Base-by-base conservation (phyloP, 2,888 invertebrate species). In the Microctonus brassicae region DNA sequence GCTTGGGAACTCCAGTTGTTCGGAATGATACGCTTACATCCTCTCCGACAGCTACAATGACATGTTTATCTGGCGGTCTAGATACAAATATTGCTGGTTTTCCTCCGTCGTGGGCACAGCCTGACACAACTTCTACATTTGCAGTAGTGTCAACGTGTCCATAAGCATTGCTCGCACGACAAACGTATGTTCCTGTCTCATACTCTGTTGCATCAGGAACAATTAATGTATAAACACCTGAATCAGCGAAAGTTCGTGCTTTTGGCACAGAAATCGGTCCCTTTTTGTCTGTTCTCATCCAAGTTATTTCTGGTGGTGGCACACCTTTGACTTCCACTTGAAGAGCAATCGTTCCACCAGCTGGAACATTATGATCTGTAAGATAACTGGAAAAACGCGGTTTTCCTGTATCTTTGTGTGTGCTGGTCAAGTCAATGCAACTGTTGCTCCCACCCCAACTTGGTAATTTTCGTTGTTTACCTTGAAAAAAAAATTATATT, bases 11-110 rank as follows among this genome's bases (percentile, higher is more conserved):
- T 72, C 96, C 96, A 73, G 92, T 91, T 61, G 94, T 91, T 84
- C 95, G 91, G 84, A 95, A 96, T 1, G 95, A 94, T 64, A 96
- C 91, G 53, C 93, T 93, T 76, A 96, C 91, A 81, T 96, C 95
- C 88, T 95, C 95, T 0, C 94, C 95, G 7, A 92, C 90, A 24
- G 92, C 92, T 47, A 95, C 93, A 42, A 91, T 90, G 80, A 96
- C 89, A 81, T 94, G 92, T 73, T 92, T 93, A 68, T 94, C 93
- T 22, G 75, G 75, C 0, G 96, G 96, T 75, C 95, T 90, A 0
- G 94, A 93, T 13, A 93, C 89, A 82, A 96, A 95, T 82, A 93
- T 91, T 0, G 95, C 94, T 1, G 95, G 94, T 83, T 93, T 93
- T 4, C 93, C 95, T 73, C 92, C 92, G 42, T 90, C 88, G 53